Conservation (phyloP, 2,888 invertebrate genomes). For the Meloe dianella region DNA sequence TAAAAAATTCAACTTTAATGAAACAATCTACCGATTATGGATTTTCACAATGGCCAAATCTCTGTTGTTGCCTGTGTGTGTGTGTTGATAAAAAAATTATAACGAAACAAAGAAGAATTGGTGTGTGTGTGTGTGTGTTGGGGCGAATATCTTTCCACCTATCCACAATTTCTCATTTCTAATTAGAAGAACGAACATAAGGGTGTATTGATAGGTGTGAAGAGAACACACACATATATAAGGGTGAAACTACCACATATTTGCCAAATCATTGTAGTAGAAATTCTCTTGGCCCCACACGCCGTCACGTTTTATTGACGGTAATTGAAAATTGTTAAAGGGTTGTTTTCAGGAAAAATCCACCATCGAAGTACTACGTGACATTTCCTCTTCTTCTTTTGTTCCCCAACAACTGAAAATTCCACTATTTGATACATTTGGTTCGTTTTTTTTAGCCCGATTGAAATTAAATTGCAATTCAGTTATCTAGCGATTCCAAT, state of each 20-base stretch:
- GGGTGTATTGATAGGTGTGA: background rate
- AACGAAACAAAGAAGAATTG: no score
- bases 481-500: background rate
- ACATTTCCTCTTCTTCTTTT: background rate
- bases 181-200: background rate
- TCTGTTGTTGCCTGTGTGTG: no score
- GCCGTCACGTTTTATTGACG: slow-evolving; percentile 3
- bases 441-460: no score
- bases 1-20: no score
- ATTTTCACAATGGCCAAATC: no score
- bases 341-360: background rate
- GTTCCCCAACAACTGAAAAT: no score
- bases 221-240: background rate
- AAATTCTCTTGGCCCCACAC: background rate
- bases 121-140: no score
- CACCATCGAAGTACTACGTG: background rate
- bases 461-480: background rate
- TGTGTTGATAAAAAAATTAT: no score
- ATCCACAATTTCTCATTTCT: background rate
- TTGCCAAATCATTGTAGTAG: background rate
- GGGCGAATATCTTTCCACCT: no score
- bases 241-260: no score
- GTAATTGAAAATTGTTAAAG: slow-evolving; percentile 6
- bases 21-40: no score
- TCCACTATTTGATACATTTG: no score